Evolutionary conservation across 2,888 invertebrate species (phyloP), one percentile per base, ranked within the genome.

Genomic region (Lochmaea crataegi): DNA sequence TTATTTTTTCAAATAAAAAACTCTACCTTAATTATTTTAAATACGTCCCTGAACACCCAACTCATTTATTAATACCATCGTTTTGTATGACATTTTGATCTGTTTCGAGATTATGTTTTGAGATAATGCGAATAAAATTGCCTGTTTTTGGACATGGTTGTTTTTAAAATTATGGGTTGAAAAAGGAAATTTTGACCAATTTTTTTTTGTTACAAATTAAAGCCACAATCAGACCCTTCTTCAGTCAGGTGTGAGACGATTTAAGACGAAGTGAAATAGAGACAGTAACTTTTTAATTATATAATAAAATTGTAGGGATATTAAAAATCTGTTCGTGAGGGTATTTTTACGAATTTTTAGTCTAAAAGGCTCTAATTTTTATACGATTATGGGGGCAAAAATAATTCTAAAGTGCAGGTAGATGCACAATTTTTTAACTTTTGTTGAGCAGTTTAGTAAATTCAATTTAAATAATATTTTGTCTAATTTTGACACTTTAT

Each of bases 81-180:
- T 60, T 53, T 60, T 38, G 60, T 32, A 60, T 60, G 60, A 60
- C 60, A 60, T 7, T 60, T 60, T 60, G 60, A 60, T 60, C 32
- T 60, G 32, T 18, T 60, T 38, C 38, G 53, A 60, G 60, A 38
- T 60, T 11, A 32, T 14, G 14, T 11, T 14, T 11, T 51, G 12
- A 51, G 51, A 65, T 65, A 65, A 65, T 65, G 65, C 65, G 65
- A 65, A 65, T 65, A 51, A 65, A 65, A 64, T 64, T 64, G 64
- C 64, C 32, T 14, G 64, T 64, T 64, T 63, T 51, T 45, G 26
- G 45, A 64, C 64, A 48, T 64, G 64, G 64, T 22, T 11, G 18
- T 64, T 48, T 38, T 64, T 48, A 42, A 65, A 65, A 53, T 65
- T 51, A 65, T 65, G 53, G 65, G 53, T 65, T 53, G n/a, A 65